Conservation (phyloP, 2,888 invertebrate species). For the Leucoptera coffeella region DNA sequence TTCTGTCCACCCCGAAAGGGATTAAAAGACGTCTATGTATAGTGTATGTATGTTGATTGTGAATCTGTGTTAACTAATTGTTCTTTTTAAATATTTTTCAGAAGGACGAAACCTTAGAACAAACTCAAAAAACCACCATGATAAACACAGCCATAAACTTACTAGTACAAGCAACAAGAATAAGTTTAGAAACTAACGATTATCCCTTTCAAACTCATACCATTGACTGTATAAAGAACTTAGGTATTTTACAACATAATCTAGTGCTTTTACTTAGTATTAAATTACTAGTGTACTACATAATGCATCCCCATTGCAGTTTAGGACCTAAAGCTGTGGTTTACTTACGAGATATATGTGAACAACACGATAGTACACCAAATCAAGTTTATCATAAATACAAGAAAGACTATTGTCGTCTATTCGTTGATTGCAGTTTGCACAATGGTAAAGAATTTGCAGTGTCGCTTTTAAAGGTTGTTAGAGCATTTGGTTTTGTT, state of each 20-base stretch:
- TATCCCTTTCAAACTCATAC: conserved; percentile 46
- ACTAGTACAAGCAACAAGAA: conserved; percentile 34
- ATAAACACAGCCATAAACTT: conserved; percentile 25
- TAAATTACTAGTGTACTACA: conserved; percentile 53
- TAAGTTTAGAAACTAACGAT: conserved; percentile 44
- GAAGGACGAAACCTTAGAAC: conserved; percentile 12
- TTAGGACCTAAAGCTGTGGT: conserved; percentile 51
- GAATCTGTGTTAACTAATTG: no score
- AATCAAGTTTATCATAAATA: conserved; percentile 57
- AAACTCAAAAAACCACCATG: conserved; percentile 20
- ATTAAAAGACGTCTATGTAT: no score
- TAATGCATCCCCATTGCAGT: conserved; percentile 57
- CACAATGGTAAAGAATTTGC: conserved; percentile 51
- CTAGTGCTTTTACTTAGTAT: conserved; percentile 33
- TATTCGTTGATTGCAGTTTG: conserved; percentile 56
- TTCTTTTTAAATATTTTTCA: conserved; percentile 13
- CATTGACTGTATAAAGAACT: conserved; percentile 44
- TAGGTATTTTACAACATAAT: conserved; percentile 28
- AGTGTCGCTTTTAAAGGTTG: conserved; percentile 54
- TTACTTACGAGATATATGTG: conserved; percentile 52
- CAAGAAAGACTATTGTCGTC: conserved; percentile 56
- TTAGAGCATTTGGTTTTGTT: conserved; percentile 62
- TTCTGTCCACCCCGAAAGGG: no score
- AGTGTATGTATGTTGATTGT: no score
- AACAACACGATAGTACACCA: conserved; percentile 42